These are phyloP conservation scores for Halcyon malimbica DNA, from an alignment of 2,113 vertebrate species.

Conservation along the genomic window DNA sequence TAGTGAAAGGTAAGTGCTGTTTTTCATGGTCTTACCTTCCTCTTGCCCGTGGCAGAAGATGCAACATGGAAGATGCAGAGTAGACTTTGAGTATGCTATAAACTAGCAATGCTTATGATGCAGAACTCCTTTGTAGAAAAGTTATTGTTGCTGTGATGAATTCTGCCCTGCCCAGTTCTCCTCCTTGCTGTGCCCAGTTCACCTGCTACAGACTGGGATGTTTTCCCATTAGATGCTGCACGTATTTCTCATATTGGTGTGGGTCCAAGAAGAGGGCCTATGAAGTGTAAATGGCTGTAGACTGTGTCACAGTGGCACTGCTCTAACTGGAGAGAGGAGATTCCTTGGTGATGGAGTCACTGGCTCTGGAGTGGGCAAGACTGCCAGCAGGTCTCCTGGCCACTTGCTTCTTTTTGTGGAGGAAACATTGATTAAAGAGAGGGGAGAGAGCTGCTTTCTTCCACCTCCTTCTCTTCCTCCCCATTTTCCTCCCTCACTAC, in stretches of 20 bases:
- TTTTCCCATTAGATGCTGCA: neutral
- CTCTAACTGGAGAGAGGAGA: neutral
- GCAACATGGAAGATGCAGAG: neutral
- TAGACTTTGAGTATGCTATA: neutral
- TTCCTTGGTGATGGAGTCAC: neutral
- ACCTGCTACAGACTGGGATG: neutral
- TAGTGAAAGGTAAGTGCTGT: neutral
- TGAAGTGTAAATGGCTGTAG: neutral
- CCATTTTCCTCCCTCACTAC: neutral
- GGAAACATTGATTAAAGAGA: neutral
- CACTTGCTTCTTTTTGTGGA: neutral
- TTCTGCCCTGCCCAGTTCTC: neutral
- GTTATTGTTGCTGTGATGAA: neutral
- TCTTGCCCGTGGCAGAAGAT: neutral
- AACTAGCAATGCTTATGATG: neutral
- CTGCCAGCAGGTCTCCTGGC: neutral
- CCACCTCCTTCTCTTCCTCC: neutral
- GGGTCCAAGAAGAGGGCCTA: neutral
- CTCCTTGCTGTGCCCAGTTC: neutral
- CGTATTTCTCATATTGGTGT: neutral
- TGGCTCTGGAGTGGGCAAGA: accelerated
- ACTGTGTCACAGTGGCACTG: neutral
- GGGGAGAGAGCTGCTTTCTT: neutral
- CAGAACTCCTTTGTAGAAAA: neutral
- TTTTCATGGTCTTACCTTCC: neutral